phyloP scores from a whole-genome alignment of 2,113 vertebrate genomes.

The Pomatostomus ruficeps region DNA sequence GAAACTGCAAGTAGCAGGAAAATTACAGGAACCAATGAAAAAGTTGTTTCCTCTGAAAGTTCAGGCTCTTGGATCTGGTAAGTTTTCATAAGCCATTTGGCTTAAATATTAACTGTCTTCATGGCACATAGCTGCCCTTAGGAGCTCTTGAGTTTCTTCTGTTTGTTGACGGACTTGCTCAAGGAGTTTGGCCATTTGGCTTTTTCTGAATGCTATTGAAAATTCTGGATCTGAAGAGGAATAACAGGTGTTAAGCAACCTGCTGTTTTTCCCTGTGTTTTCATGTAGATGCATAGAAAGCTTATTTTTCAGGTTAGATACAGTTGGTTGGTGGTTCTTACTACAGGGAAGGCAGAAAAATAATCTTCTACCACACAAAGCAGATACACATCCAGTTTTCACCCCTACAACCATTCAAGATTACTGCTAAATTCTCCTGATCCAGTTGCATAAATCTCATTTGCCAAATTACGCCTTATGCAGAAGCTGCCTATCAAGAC shows the following conservation, averaged over 20 bases:
- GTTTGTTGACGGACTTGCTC: constrained; percentile 60
- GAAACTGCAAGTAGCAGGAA: background rate
- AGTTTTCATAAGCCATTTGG: background rate
- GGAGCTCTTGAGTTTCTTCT: constrained; percentile 66
- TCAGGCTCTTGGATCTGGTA: background rate
- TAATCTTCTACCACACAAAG: background rate
- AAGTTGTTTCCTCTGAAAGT: background rate
- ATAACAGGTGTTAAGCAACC: background rate
- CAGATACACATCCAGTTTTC: background rate
- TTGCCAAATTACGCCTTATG: background rate
- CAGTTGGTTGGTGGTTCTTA: background rate
- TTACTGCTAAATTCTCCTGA: background rate
- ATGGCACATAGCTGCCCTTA: constrained; percentile 24
- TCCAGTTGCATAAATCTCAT: background rate
- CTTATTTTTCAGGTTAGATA: background rate
- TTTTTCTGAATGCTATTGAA: constrained; percentile 40
- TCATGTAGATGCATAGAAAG: background rate
- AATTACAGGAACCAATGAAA: background rate
- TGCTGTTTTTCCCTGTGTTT: background rate
- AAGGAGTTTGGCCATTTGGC: constrained; percentile 51
- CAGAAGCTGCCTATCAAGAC: background rate
- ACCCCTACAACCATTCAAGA: background rate
- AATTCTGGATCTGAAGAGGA: constrained; percentile 62
- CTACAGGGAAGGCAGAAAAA: background rate
- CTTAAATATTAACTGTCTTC: constrained; percentile 23